Evolutionary conservation across 2,888 invertebrate genomes (phyloP), one percentile per base, ranked within the genome.

Genomic region (Perdita meconis): DNA sequence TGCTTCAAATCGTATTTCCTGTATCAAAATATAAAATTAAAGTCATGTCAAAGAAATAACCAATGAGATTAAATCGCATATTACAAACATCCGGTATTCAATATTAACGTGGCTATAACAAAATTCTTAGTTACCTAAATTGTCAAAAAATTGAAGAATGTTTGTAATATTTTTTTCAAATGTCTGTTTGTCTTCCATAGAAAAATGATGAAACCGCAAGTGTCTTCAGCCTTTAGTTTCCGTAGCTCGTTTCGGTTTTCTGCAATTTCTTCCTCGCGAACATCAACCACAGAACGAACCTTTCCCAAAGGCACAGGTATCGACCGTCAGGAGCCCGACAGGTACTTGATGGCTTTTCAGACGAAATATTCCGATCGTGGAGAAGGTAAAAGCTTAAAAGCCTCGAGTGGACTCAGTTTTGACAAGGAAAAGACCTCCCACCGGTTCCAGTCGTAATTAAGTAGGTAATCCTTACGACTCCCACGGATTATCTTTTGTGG

Each of bases 391-490:
- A 72, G 68, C 60, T 56, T 72, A 68, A 83, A 81, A 78, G 76
- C 77, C 66, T 80, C 71, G 47, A 83, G 71, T 72, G 80, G 67
- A 38, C 71, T 8, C 30, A 82, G 82, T 87, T 89, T 86, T 88
- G 86, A 86, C 88, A 85, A 83, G 60, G 63, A 60, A 60, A 64
- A 34, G 83, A 83, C 84, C 86, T 83, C 83, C 86, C 78, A 75
- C 47, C 60, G 77, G 75, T 73, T 81, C 82, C 81, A 87, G 80
- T 80, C 79, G 84, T 85, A 89, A 90, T 89, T 89, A 89, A 86
- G 85, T 77, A 66, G 71, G 51, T 73, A 71, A 61, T 64, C 36
- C 65, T 80, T 70, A 57, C 63, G 53, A 70, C 63, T 77, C 24
- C 57, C 53, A 51, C 50, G 81, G 85, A 84, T 87, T 86, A 87